These are phyloP conservation scores for Drosophila flavopinicola DNA, from an alignment of 2,888 invertebrate species.

Conservation along the genomic window DNA sequence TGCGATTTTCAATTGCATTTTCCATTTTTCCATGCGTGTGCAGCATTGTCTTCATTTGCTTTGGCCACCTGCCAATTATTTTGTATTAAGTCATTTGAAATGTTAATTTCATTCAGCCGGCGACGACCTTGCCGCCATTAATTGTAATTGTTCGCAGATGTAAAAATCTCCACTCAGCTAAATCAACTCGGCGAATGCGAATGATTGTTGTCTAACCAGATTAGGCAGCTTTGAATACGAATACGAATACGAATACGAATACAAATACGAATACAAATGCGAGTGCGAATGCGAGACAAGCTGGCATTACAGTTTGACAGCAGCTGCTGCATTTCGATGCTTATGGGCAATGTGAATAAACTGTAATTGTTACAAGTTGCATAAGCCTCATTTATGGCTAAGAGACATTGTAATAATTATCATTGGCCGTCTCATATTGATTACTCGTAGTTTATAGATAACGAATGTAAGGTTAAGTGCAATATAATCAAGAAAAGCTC, in stretches of 20 bases:
- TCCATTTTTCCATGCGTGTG: background rate
- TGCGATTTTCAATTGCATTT: slow-evolving; percentile 33
- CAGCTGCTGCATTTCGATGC: slow-evolving; percentile 1
- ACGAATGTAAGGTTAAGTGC: too few relatives aligned
- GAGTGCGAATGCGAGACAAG: slow-evolving; percentile 13
- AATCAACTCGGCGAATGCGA: too few relatives aligned
- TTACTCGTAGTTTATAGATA: too few relatives aligned
- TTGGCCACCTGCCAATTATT: slow-evolving; percentile 49
- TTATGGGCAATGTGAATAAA: slow-evolving; percentile 22
- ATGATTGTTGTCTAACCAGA: background rate
- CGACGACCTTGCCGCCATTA: slow-evolving; percentile 68
- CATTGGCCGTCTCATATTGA: too few relatives aligned
- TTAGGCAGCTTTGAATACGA: too few relatives aligned
- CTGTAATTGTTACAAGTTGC: too few relatives aligned
- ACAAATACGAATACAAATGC: slow-evolving; percentile 9
- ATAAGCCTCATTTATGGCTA: too few relatives aligned
- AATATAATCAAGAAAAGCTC: too few relatives aligned
- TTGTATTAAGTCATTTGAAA: slow-evolving; percentile 68
- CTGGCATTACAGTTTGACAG: slow-evolving; percentile 28
- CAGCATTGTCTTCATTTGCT: too few relatives aligned
- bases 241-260: slow-evolving; percentile 1
- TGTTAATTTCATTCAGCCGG: slow-evolving; percentile 55
- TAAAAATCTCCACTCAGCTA: too few relatives aligned
- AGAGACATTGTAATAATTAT: too few relatives aligned
- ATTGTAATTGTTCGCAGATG: slow-evolving; percentile 52